Evolutionary conservation across 2,797 vertebrate genomes (phyloP).

Genomic region (Takifugu rubripes): DNA sequence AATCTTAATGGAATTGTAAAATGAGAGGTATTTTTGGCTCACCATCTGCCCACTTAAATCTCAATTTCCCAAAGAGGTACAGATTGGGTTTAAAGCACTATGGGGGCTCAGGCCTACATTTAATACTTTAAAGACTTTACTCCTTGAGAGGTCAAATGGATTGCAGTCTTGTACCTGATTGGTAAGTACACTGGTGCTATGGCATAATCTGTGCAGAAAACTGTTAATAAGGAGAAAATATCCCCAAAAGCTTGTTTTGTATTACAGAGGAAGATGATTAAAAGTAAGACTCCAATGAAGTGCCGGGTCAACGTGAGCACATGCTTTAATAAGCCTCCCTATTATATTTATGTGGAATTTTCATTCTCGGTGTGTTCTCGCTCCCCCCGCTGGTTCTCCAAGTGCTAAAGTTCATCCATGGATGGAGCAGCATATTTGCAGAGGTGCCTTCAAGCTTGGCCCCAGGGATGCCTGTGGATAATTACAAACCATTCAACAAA

Average conservation of each 20-base stretch:
- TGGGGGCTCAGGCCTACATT: slow-evolving; percentile 22
- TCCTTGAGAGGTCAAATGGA: slow-evolving; percentile 26
- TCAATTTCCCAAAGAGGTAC: slow-evolving; percentile 40
- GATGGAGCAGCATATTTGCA: slow-evolving; percentile 39
- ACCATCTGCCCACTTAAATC: slow-evolving; percentile 41
- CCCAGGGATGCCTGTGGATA: slow-evolving; percentile 65
- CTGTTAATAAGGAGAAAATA: too few relatives aligned
- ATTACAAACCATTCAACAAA: slow-evolving; percentile 75
- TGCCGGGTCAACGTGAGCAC: slow-evolving; percentile 4
- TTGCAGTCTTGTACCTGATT: slow-evolving; percentile 12
- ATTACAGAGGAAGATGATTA: slow-evolving; percentile 3
- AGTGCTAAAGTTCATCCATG: slow-evolving; percentile 29
- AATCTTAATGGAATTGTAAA: slow-evolving; percentile 48
- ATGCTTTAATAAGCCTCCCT: slow-evolving; percentile 18
- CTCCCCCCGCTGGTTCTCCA: slow-evolving; percentile 17
- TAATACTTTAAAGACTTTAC: slow-evolving; percentile 32
- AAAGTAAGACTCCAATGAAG: slow-evolving; percentile 2
- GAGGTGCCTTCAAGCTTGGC: slow-evolving; percentile 57
- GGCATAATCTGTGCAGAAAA: too few relatives aligned
- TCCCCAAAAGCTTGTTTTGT: neutral
- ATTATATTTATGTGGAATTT: slow-evolving; percentile 8
- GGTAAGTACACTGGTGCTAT: slow-evolving; percentile 15
- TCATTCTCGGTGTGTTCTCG: slow-evolving; percentile 12
- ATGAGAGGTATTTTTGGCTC: slow-evolving; percentile 58
- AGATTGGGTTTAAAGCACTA: slow-evolving; percentile 43